Evolutionary conservation across 2,797 vertebrate genomes (phyloP).

Genomic region (Leucoraja ocellata): DNA sequence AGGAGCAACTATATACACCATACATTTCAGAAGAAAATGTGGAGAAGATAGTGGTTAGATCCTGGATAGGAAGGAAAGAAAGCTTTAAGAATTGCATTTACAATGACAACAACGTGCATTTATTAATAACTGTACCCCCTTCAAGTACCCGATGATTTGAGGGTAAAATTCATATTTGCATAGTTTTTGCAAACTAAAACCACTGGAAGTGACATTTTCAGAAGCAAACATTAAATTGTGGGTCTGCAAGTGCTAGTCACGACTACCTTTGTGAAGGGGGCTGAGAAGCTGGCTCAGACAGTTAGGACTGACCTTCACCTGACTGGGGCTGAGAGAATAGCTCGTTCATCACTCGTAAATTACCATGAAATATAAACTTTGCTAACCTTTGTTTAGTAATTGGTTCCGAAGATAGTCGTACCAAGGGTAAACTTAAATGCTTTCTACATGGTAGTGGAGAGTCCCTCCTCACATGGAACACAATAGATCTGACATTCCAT

Average conservation of each 20-base stretch:
- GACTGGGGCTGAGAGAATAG: conserved; percentile 20
- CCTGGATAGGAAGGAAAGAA: not conserved
- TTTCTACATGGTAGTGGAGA: not conserved
- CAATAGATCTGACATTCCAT: conserved; percentile 29
- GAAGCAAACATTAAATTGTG: not conserved
- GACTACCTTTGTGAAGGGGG: not conserved
- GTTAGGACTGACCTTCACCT: conserved; percentile 32
- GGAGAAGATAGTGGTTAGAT: not conserved
- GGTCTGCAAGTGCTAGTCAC: not conserved
- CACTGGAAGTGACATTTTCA: not conserved
- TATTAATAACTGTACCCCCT: too few relatives aligned
- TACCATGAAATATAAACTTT: conserved; percentile 36
- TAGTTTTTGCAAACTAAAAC: not conserved
- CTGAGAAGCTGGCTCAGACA: not conserved
- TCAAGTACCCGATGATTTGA: too few relatives aligned
- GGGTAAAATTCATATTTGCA: too few relatives aligned
- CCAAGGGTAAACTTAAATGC: conserved; percentile 1
- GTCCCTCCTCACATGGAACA: not conserved
- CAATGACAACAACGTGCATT: too few relatives aligned
- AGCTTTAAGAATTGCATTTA: too few relatives aligned
- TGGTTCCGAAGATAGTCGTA: not conserved
- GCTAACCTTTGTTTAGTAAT: conserved; percentile 30
- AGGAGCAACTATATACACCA: not conserved
- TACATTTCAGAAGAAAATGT: not conserved
- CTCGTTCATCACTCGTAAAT: conserved; percentile 26